A percentile compares a stretch with the other conserved stretches of the same genome.
These are phyloP conservation scores for Eledona agricola DNA, from an alignment of 2,888 invertebrate species.

Conservation along the genomic window DNA sequence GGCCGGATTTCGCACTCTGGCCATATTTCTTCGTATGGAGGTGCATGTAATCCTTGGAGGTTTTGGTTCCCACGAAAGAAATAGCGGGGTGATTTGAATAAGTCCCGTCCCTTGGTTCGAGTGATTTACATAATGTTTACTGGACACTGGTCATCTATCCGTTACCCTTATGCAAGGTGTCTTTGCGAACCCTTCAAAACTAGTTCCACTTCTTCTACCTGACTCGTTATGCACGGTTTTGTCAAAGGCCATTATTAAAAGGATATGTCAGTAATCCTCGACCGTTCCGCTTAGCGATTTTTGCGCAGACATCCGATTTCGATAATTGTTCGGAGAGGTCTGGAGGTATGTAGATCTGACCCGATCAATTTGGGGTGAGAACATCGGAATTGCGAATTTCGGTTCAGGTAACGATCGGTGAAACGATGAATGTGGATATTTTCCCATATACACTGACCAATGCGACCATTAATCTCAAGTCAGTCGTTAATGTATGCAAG, in stretches of 20 bases:
- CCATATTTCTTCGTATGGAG: conserved; percentile 36
- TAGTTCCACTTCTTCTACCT: conserved; percentile 39
- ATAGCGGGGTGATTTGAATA: conserved; percentile 52
- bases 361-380: conserved; percentile 29
- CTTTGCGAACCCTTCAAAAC: conserved; percentile 40
- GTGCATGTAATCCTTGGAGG: conserved; percentile 40
- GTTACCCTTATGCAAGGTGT: conserved; percentile 46
- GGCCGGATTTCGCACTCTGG: conserved; percentile 32
- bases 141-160: conserved; percentile 58
- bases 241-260: conserved; percentile 38
- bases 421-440: conserved; percentile 40
- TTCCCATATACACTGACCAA: conserved; percentile 56
- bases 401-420: conserved; percentile 23
- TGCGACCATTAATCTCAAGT: conserved; percentile 62
- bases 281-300: conserved; percentile 26
- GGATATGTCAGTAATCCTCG: conserved; percentile 36
- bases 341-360: too few species aligned
- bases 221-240: conserved; percentile 39
- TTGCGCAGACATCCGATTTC: conserved; percentile 11
- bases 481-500: conserved; percentile 62
- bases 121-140: conserved; percentile 58
- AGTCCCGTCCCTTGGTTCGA: conserved; percentile 51
- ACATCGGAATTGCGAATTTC: conserved; percentile 26
- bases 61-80: conserved; percentile 55
- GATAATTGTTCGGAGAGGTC: too few species aligned